Evolutionary conservation across 37 sponge, comb jelly and placozoan genomes (phyloP), one percentile per base, ranked within the genome.

Genomic region (Ephydatia muelleri): DNA sequence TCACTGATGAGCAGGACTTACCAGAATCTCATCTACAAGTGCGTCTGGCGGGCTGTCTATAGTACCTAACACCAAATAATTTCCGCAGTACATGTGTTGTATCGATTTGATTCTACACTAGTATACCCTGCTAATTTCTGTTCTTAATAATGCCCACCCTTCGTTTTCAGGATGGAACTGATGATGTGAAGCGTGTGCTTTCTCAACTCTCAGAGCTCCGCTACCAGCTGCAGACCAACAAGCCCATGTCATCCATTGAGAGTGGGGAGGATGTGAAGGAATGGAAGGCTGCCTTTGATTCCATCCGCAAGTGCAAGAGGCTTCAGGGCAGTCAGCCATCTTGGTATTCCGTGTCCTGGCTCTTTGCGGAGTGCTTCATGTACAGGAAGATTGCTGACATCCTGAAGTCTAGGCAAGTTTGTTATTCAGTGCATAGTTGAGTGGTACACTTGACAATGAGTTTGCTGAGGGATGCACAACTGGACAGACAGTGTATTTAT

Each of bases 341-440:
- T 27, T 97, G 99, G 99, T 97, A 90, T 76, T 32, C 77, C 3
- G 90, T 92, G 31, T 93, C 99, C 2, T 99, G 99, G 99, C 88
- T 99, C 43, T 95, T 90, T 77, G 88, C 94, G 0, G 99, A 99
- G 85, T 99, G 99, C 69, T 99, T 83, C 91, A 91, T 99, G 97
- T 99, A 99, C 87, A 70, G 99, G 35, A 91, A 85, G 75, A 88
- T 97, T 32, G 66, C 49, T 3, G 93, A 94, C 26, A 72, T 88
- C 30, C 29, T 91, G 22, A 38, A 79, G 43, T 86, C 65, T 2
- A 89, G 93, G 93, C 83, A 30, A 79, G 77, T 68, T 0, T 57
- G 25, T 30, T 3, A 29, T 43, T 3, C 6, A 3, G 6, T 43
- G 43, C 43, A 43, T 78, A 8, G 29, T 29, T 3, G 8, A 30